Evolutionary conservation across 2,113 vertebrate species (phyloP), one percentile per base, ranked within the genome.

Genomic region (Dasyprocta punctata): DNA sequence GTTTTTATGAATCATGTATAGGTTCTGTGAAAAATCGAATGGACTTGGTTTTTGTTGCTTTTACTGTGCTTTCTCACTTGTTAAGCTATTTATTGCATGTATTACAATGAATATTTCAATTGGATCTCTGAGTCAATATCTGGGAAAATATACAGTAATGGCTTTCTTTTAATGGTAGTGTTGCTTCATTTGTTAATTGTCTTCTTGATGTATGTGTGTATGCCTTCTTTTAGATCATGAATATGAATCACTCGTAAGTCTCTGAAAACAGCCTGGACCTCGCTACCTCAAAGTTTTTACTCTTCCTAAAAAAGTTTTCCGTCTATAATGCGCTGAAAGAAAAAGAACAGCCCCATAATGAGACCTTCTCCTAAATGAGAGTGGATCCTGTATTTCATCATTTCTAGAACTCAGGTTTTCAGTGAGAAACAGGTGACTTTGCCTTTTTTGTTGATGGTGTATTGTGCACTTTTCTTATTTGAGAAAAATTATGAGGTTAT

Each of bases 91-190:
- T 52, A 16, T 22, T 60, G 3, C 63, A 14, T 54, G 5, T 4
- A 20, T 47, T 63, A 73, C 28, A 71, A 44, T 63, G 26, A 20
- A 24, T 69, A 36, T 44, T 44, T 4, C 33, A 2, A 1, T 7
- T 47, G 26, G 5, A 52, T 30, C 10, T 81, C 10, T 85, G 20
- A 26, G 22, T 10, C 13, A 5, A 20, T 56, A 19, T 81, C 17
- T 86, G 5, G 3, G 28, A n/a, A 16, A 36, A 22, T 65, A 30
- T 30, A 61, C 7, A 24, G 1, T 19, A 0, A 0, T 20, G 2
- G 14, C 41, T 86, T 82, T 24, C 28, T 77, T 86, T 71, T 73
- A 47, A 63, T 28, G 6, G 58, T 22, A 52, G 9, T 49, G 33
- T 69, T 10, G 38, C 3, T 26, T 60, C 14, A 61, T 10, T 12